Percentiles rank a stretch among this genome's conserved stretches.
Evolutionary conservation across 2,888 invertebrate species (phyloP).

Genomic region (Tachystola acroxantha): DNA sequence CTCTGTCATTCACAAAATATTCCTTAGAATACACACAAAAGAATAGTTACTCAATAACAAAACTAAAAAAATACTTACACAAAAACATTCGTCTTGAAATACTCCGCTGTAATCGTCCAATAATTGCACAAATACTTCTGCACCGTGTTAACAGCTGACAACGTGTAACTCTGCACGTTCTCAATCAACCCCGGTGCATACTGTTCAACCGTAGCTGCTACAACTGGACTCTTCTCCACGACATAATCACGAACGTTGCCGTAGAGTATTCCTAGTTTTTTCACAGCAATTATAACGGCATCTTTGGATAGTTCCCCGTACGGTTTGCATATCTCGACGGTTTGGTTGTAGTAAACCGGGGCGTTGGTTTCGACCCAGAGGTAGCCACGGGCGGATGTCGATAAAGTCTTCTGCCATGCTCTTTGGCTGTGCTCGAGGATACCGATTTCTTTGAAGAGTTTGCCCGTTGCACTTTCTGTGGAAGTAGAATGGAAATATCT

Average conservation of each 20-base stretch:
- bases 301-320: slow-evolving; percentile 80
- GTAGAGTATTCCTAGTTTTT: slow-evolving; percentile 68
- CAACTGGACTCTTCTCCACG: slow-evolving; percentile 66
- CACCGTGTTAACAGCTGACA: slow-evolving; percentile 55
- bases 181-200: slow-evolving; percentile 85
- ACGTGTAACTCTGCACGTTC: slow-evolving; percentile 74
- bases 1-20: too few species aligned
- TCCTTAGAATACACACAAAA: too few species aligned
- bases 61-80: slow-evolving; percentile 82
- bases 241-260: slow-evolving; percentile 69
- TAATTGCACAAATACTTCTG: slow-evolving; percentile 71
- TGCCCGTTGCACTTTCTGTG: slow-evolving; percentile 81
- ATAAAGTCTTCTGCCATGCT: slow-evolving; percentile 79
- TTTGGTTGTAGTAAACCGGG: slow-evolving; percentile 81
- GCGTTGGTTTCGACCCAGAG: slow-evolving; percentile 82
- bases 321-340: slow-evolving; percentile 76
- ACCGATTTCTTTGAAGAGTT: slow-evolving; percentile 81
- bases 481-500: slow-evolving; percentile 15
- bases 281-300: slow-evolving; percentile 70
- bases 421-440: slow-evolving; percentile 80
- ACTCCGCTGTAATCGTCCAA: slow-evolving; percentile 73
- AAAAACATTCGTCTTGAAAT: slow-evolving; percentile 86
- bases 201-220: slow-evolving; percentile 76
- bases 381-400: slow-evolving; percentile 80
- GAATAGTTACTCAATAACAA: too few species aligned